Percentiles rank a stretch among this genome's conserved stretches.
These are phyloP conservation scores for Tachina lurida DNA, from an alignment of 2,888 invertebrate species.

Conservation along the genomic window DNA sequence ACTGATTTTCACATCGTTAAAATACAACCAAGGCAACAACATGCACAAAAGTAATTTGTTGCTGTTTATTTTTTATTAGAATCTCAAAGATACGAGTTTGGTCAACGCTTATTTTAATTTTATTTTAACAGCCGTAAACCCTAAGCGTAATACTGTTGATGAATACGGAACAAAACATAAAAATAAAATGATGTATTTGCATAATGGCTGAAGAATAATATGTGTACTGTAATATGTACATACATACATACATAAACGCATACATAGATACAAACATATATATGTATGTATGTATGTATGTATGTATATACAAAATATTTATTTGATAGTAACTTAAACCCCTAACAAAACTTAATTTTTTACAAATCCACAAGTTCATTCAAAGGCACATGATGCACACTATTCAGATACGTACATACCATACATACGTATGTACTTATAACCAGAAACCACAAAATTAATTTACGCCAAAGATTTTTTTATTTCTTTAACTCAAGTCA, in stretches of 20 bases:
- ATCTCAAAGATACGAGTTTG: constrained; percentile 39
- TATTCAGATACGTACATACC: not conserved
- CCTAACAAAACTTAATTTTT: constrained; percentile 21
- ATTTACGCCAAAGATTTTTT: constrained; percentile 20
- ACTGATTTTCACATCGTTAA: constrained; percentile 58
- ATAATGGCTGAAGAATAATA: constrained; percentile 27
- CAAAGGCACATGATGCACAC: not conserved
- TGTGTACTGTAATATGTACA: too few species aligned
- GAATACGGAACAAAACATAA: constrained; percentile 55
- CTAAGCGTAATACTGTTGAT: constrained; percentile 35
- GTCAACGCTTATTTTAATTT: constrained; percentile 33
- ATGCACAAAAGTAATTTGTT: constrained; percentile 18
- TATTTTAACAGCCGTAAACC: constrained; percentile 43
- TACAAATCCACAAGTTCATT: not conserved
- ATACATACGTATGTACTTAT: too few species aligned
- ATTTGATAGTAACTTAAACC: not conserved
- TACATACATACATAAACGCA: too few species aligned
- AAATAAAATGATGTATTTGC: constrained; percentile 40
- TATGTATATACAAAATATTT: too few species aligned
- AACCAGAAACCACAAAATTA: constrained; percentile 45
- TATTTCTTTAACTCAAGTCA: not conserved
- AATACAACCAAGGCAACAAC: constrained; percentile 35
- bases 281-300: too few species aligned
- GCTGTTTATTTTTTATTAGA: not conserved
- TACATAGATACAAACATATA: too few species aligned